Evolutionary conservation across 2,113 vertebrate species (phyloP), one percentile per base, ranked within the genome.

Genomic region (Thomomys bottae): DNA sequence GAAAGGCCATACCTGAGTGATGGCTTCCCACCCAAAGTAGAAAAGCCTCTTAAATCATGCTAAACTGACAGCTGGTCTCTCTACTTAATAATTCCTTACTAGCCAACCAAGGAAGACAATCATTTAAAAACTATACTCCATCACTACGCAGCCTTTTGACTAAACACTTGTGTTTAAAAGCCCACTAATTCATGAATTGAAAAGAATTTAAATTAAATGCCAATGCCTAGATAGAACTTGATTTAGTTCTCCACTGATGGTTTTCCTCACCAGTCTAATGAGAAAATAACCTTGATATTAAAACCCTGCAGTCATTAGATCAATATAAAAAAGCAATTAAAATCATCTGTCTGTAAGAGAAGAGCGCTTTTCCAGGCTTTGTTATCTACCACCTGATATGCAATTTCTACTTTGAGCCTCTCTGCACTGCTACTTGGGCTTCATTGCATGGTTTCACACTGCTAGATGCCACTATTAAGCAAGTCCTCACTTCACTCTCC

Each of bases 121-220:
- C 57, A 88, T n/a, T n/a, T n/a, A n/a, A n/a, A n/a, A n/a, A n/a
- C n/a, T n/a, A n/a, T n/a, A n/a, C n/a, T n/a, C n/a, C n/a, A 38
- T 38, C 36, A 9, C 54, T 26, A 42, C 28, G n/a, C 36, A 38
- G 54, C 2, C 36, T 40, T 61, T 73, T 42, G 84, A 54, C 36
- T 86, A 86, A 42, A 57, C 61, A 42, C 30, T 3, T 61, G 36
- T n/a, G 2, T 49, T 28, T 57, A 87, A 87, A 84, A 54, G 14
- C 14, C 14, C 49, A 20, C 23, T 49, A 84, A 84, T 34, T 38
- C 6, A 36, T 0, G 40, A 78, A 34, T 57, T 93, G 23, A 5
- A 79, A 88, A 87, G 78, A 7, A 70, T 64, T 63, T 70, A 73
- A 85, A 76, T 81, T 59, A 92, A 87, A 78, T 82, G 38, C 30